Evolutionary conservation across 2,888 invertebrate species (phyloP).

Genomic region (Dolichopus griseipennis): DNA sequence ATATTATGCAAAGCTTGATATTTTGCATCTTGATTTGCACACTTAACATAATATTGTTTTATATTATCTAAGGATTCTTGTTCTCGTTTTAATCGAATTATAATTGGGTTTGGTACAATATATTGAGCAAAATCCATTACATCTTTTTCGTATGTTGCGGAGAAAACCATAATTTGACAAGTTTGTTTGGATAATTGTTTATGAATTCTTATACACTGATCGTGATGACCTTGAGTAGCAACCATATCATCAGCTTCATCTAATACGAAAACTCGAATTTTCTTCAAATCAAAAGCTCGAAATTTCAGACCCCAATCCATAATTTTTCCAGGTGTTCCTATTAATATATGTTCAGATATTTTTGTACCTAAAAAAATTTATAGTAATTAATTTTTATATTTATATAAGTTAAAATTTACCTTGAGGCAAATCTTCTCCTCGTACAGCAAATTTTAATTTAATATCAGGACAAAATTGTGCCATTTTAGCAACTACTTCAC

Average conservation of each 20-base stretch:
- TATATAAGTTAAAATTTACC: neutral
- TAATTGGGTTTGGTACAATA: slow-evolving; percentile 84
- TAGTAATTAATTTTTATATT: too few relatives aligned
- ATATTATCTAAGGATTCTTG: slow-evolving; percentile 96
- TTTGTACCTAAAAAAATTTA: slow-evolving; percentile 49
- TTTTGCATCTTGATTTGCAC: slow-evolving; percentile 76
- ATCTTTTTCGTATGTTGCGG: slow-evolving; percentile 88
- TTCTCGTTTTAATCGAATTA: slow-evolving; percentile 69
- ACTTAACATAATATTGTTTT: slow-evolving; percentile 91
- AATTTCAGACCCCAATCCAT: slow-evolving; percentile 87
- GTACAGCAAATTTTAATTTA: slow-evolving; percentile 81
- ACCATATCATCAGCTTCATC: slow-evolving; percentile 99
- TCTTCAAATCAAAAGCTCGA: slow-evolving; percentile 72
- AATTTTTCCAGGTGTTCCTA: slow-evolving; percentile 97
- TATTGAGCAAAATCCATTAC: slow-evolving; percentile 96
- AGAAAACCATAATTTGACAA: slow-evolving; percentile 98
- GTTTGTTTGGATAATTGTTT: slow-evolving; percentile 55
- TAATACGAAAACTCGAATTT: slow-evolving; percentile 89
- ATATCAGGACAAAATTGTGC: slow-evolving; percentile 86
- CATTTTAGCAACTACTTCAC: slow-evolving; percentile 95
- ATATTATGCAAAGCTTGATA: slow-evolving; percentile 90
- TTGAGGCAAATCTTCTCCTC: slow-evolving; percentile 65
- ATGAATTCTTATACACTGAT: slow-evolving; percentile 91
- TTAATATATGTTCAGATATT: slow-evolving; percentile 82
- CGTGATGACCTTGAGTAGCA: slow-evolving; percentile 94